These are phyloP conservation scores for Haliclona indistincta DNA, from an alignment of 37 sponge, comb jelly and placozoan species.

Conservation along the genomic window DNA sequence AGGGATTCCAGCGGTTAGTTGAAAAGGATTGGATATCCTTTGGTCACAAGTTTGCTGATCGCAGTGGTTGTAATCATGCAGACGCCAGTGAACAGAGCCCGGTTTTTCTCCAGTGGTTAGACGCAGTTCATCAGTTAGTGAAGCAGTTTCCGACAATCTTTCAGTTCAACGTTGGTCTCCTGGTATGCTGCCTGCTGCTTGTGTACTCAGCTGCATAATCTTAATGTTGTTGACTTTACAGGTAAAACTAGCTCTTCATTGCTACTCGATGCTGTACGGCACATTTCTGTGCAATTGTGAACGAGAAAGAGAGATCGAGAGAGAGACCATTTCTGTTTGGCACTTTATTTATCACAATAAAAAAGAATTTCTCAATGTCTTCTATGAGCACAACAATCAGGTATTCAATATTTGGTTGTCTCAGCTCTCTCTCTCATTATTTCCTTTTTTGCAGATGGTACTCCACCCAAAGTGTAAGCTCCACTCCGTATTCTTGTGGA, in stretches of 20 bases:
- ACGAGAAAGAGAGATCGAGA: slow-evolving; percentile 59
- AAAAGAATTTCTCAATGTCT: slow-evolving; percentile 60
- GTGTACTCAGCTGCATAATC: background rate
- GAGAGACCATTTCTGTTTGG: slow-evolving; percentile 81
- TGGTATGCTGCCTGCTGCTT: slow-evolving; percentile 57
- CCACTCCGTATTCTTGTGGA: too few relatives aligned
- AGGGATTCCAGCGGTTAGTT: slow-evolving; percentile 83
- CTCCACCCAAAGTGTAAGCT: too few relatives aligned
- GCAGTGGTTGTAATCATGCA: slow-evolving; percentile 59
- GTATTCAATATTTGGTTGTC: too few relatives aligned
- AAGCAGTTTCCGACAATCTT: slow-evolving; percentile 89
- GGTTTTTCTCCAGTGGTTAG: slow-evolving; percentile 94
- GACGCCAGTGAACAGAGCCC: slow-evolving; percentile 66
- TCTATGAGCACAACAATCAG: slow-evolving; percentile 65
- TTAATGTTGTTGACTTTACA: slow-evolving; percentile 18
- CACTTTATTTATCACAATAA: slow-evolving; percentile 41
- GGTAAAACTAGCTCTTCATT: slow-evolving; percentile 77
- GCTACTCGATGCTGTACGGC: slow-evolving; percentile 80
- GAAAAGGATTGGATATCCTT: slow-evolving; percentile 90
- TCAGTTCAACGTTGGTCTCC: slow-evolving; percentile 77
- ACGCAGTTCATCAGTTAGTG: slow-evolving; percentile 85
- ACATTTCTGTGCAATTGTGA: slow-evolving; percentile 80
- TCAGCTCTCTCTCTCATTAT: too few relatives aligned
- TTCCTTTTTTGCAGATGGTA: too few relatives aligned
- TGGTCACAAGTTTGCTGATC: slow-evolving; percentile 90